These are phyloP conservation scores for Orchestes rusci DNA, from an alignment of 2,888 invertebrate genomes.

Conservation along the genomic window DNA sequence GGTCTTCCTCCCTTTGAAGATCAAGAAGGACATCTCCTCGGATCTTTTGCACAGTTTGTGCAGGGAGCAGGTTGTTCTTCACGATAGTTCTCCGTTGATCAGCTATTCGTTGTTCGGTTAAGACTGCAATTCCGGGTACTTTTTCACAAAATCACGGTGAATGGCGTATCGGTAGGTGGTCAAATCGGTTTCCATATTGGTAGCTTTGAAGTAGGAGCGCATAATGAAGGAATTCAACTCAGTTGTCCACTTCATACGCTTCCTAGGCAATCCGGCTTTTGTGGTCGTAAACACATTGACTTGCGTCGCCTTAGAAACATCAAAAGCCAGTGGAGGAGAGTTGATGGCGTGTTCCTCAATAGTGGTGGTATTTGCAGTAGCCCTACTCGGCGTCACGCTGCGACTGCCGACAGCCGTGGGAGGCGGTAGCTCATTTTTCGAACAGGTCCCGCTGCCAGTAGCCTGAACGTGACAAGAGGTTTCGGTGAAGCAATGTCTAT, in stretches of 20 bases:
- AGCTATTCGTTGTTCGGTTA: not conserved
- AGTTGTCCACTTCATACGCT: constrained; percentile 3
- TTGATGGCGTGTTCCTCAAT: not conserved
- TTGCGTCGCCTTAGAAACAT: constrained; percentile 3
- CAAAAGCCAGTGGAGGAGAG: not conserved
- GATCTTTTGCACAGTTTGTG: not conserved
- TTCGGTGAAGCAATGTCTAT: constrained; percentile 3
- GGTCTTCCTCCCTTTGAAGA: not conserved
- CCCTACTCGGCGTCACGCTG: constrained; percentile 3
- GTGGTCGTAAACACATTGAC: constrained; percentile 1
- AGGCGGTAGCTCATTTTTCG: constrained; percentile 2
- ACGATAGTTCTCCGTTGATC: not conserved
- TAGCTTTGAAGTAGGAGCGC: constrained; percentile 1
- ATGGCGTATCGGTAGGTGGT: not conserved
- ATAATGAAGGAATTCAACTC: constrained; percentile 1
- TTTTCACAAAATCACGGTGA: not conserved
- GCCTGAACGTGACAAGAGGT: constrained; percentile 4
- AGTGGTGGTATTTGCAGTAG: not conserved
- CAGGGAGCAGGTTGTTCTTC: not conserved
- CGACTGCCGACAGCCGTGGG: constrained; percentile 2
- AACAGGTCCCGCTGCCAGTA: not conserved
- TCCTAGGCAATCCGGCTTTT: constrained; percentile 5
- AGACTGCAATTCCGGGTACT: not conserved
- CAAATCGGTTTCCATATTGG: constrained; percentile 1
- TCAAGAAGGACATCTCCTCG: not conserved